Evolutionary conservation across 2,888 invertebrate genomes (phyloP), one percentile per base, ranked within the genome.

Genomic region (Lysandra coridon): DNA sequence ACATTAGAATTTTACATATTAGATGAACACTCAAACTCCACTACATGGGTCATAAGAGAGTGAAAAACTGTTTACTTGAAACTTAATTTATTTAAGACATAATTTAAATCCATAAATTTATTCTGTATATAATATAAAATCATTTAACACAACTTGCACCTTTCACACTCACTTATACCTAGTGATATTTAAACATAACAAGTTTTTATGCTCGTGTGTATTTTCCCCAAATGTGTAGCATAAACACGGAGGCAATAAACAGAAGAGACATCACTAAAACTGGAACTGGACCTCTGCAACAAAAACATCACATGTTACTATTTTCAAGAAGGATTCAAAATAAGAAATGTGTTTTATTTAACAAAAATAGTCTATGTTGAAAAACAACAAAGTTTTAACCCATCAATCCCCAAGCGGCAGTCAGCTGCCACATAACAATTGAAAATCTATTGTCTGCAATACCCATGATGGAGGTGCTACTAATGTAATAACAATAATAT

Each of bases 221-320:
- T 96, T 99, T 99, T 90, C 99, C 99, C 99, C 99, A 99, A 91
- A 99, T 99, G 95, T 99, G 99, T 84, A 99, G 96, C 98, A 99
- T 99, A 92, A 99, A 99, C 79, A 99, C 99, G 79, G 99, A 99
- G 40, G 99, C 99, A 88, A 99, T 99, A 95, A 99, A 99, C 79
- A 99, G 96, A 79, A 99, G 96, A 81, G 99, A 99, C 99, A 99
- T 99, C 80, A 99, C 99, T 88, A 99, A 95, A 57, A 99, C 99
- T 86, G 99, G 99, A 84, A 99, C 99, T 86, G 99, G 99, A 81
- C 99, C 99, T 85, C 98, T 99, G 95, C 76, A 96, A 96, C 83
- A 88, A 88, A 86, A 89, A 86, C 84, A 84, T 79, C 49, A 62
- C 60, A 76, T 80, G 79, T 79, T 80, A 81, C 79, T 80, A 74